Evolutionary conservation across 37 sponge, comb jelly and placozoan genomes (phyloP).

Genomic region (Cladorhizidae sp.): DNA sequence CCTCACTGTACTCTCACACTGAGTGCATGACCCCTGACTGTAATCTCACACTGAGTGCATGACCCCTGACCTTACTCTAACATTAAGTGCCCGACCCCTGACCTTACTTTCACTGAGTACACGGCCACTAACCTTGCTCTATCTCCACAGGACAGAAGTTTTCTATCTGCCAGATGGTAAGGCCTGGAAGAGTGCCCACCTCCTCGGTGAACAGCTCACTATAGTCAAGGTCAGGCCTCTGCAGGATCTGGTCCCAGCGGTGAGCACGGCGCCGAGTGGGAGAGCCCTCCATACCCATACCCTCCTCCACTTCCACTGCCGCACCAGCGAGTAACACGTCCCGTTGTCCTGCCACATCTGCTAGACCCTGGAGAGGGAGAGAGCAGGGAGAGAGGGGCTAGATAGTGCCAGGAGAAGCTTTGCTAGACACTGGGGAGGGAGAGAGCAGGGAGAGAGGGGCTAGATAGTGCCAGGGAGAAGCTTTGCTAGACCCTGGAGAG

Average conservation of each 20-base stretch:
- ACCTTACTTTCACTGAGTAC: too few species aligned
- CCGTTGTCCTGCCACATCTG: constrained; percentile 51
- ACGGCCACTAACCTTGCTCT: constrained; percentile 69
- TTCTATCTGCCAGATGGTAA: constrained; percentile 94
- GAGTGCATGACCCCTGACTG: too few species aligned
- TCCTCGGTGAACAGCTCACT: constrained; percentile 80
- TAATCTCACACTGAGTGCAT: too few species aligned
- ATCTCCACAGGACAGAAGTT: constrained; percentile 88
- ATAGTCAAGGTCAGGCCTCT: constrained; percentile 91
- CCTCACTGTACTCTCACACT: too few species aligned
- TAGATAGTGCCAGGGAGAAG: too few species aligned
- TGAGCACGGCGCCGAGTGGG: constrained; percentile 10
- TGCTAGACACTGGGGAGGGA: not conserved
- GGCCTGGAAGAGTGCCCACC: constrained; percentile 71
- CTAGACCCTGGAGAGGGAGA: constrained; percentile 37
- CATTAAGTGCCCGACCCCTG: too few species aligned
- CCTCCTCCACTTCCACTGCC: constrained; percentile 9
- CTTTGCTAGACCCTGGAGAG: constrained; percentile 50
- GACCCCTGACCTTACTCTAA: too few species aligned
- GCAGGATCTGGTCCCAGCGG: constrained; percentile 76
- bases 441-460: too few species aligned
- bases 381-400: not conserved
- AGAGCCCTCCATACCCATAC: not conserved
- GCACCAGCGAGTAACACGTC: constrained; percentile 50
- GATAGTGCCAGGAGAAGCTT: not conserved